phyloP scores from a whole-genome alignment of 2,113 vertebrate species.

The Trematomus loennbergii region DNA sequence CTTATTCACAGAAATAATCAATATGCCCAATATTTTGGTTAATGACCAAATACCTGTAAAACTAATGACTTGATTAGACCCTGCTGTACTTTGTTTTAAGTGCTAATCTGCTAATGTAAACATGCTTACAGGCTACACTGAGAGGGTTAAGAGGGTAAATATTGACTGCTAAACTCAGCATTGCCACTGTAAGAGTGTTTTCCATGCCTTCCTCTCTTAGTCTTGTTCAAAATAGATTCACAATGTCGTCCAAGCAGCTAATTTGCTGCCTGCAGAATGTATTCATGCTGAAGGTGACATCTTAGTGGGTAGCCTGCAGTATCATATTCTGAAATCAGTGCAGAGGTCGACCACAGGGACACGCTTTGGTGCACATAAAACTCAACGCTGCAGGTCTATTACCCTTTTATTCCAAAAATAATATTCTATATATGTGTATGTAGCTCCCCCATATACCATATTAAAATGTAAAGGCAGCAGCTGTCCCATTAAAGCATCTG shows the following conservation, averaged over 20 bases:
- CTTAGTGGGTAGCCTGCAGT: too few species aligned
- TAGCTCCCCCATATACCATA: neutral
- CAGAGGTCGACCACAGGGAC: neutral
- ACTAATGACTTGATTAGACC: too few species aligned
- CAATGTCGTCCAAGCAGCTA: slow-evolving; percentile 2
- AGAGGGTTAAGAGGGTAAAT: too few species aligned
- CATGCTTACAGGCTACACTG: neutral
- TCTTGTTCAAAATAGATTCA: neutral
- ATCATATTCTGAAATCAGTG: neutral
- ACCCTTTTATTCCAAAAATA: neutral
- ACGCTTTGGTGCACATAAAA: slow-evolving; percentile 2
- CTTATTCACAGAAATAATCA: too few species aligned
- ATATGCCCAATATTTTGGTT: too few species aligned
- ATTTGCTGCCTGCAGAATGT: neutral
- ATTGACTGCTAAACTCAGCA: neutral
- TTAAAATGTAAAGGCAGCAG: neutral
- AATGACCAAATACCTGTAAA: neutral
- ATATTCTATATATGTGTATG: neutral
- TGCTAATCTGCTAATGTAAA: neutral
- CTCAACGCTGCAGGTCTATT: neutral
- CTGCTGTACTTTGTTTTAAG: neutral
- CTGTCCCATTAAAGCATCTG: slow-evolving; percentile 11
- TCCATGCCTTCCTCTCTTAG: neutral
- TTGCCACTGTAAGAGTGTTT: neutral
- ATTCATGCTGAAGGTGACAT: neutral